phyloP scores from a whole-genome alignment of 2,113 vertebrate genomes.

The Pseudorhombus dupliciocellatus region DNA sequence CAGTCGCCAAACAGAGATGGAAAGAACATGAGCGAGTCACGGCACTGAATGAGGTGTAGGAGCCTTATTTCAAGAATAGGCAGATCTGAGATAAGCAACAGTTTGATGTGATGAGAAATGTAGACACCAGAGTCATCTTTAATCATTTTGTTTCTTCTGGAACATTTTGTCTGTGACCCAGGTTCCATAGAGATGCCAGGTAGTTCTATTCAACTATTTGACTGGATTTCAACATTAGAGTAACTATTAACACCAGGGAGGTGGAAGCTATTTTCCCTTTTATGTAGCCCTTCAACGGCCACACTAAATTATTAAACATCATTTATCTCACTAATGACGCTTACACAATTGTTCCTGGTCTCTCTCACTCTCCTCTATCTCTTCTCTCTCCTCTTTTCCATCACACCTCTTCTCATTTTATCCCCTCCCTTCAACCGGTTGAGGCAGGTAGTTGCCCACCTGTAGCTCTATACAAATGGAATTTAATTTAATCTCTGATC shows the following conservation, averaged over 20 bases:
- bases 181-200: no score
- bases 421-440: no score
- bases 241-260: background rate
- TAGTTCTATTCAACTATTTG: background rate
- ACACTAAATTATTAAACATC: no score
- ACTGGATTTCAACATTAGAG: background rate
- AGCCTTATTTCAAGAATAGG: slow-evolving; percentile 1
- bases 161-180: background rate
- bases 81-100: slow-evolving; percentile 2
- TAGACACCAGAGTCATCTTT: background rate
- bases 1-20: background rate
- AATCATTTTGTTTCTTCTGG: background rate
- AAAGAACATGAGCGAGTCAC: background rate
- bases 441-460: no score
- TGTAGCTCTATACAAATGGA: no score
- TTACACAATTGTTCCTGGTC: no score
- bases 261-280: no score
- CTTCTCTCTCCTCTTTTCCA: no score
- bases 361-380: no score
- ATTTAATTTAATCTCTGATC: background rate
- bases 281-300: no score
- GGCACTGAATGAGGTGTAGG: slow-evolving; percentile 2
- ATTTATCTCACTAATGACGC: no score
- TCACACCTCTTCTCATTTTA: no score
- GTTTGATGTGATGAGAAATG: background rate